These are phyloP conservation scores for Pogonophryne albipinna DNA, from an alignment of 2,797 vertebrate genomes.

Conservation along the genomic window DNA sequence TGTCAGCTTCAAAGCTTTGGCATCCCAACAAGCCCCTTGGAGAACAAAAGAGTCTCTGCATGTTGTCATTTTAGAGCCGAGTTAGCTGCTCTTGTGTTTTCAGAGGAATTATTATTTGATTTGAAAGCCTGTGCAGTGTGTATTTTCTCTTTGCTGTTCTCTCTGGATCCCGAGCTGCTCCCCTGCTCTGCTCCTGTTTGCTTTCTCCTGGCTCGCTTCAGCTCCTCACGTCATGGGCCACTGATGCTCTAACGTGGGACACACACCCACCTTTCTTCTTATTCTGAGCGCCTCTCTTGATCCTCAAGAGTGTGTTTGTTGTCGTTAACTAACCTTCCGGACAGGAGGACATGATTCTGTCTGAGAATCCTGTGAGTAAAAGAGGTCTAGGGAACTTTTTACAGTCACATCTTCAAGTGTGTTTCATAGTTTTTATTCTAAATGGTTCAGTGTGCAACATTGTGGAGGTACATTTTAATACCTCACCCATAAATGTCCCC, in stretches of 20 bases:
- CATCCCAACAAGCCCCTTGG: conserved; percentile 26
- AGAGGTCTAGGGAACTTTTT: conserved; percentile 15
- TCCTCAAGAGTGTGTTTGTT: conserved; percentile 57
- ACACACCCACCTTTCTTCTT: conserved; percentile 22
- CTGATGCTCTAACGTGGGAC: conserved; percentile 31
- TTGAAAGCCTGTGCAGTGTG: conserved; percentile 33
- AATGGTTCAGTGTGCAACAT: conserved; percentile 9
- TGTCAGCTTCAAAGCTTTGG: conserved; percentile 73
- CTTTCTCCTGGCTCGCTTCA: conserved; percentile 53
- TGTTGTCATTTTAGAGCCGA: conserved; percentile 59
- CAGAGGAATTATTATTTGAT: conserved; percentile 53
- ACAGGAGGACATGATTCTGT: conserved; percentile 21
- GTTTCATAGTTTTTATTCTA: conserved; percentile 22
- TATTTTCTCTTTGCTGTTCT: conserved; percentile 60
- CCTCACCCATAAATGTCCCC: conserved; percentile 23
- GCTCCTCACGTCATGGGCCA: conserved; percentile 46
- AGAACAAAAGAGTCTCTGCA: conserved; percentile 64
- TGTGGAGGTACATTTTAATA: conserved; percentile 24
- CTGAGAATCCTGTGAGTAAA: not conserved
- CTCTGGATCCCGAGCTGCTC: conserved; percentile 34
- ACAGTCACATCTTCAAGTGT: conserved; percentile 1
- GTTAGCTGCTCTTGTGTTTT: conserved; percentile 59
- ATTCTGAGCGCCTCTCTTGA: conserved; percentile 22
- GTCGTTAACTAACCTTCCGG: conserved; percentile 34
- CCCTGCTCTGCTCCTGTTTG: conserved; percentile 60